Conservation (phyloP, 2,888 invertebrate species). For the Drosophila paramelanica region DNA sequence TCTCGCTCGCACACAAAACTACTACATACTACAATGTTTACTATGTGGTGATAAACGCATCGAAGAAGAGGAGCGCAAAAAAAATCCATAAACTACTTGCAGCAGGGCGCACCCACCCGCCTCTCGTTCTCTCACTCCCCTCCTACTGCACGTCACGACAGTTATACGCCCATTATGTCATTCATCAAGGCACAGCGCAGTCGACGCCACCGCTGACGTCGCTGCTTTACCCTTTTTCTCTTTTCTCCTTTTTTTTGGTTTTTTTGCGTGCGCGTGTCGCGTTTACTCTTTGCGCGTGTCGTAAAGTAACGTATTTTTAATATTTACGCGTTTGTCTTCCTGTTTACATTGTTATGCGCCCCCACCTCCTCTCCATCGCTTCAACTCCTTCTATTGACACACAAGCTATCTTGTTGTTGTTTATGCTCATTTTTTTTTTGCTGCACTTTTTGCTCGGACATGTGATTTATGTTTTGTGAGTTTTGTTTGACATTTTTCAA, state of each 20-base stretch:
- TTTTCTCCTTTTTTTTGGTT: neutral
- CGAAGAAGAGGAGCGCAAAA: constrained; percentile 20
- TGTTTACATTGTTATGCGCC: constrained; percentile 49
- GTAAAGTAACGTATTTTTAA: constrained; percentile 58
- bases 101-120: constrained; percentile 11
- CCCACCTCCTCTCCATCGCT: constrained; percentile 1
- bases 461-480: constrained; percentile 56
- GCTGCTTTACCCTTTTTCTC: constrained; percentile 35
- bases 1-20: constrained; percentile 55
- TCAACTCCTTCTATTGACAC: constrained; percentile 32
- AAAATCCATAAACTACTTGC: constrained; percentile 78
- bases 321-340: constrained; percentile 67
- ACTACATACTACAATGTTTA: constrained; percentile 76
- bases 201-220: constrained; percentile 21
- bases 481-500: constrained; percentile 62
- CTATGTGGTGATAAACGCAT: constrained; percentile 69
- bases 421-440: constrained; percentile 43
- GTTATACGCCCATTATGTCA: constrained; percentile 71
- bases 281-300: constrained; percentile 36
- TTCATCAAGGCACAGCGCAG: constrained; percentile 61
- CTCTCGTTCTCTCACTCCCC: neutral
- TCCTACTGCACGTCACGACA: constrained; percentile 32
- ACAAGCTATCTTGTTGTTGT: constrained; percentile 37
- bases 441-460: constrained; percentile 22
- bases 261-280: constrained; percentile 12